A percentile compares a stretch with the other conserved stretches of the same genome.
Conservation (phyloP, 2,797 vertebrate species). For the Aphelocoma californica region DNA sequence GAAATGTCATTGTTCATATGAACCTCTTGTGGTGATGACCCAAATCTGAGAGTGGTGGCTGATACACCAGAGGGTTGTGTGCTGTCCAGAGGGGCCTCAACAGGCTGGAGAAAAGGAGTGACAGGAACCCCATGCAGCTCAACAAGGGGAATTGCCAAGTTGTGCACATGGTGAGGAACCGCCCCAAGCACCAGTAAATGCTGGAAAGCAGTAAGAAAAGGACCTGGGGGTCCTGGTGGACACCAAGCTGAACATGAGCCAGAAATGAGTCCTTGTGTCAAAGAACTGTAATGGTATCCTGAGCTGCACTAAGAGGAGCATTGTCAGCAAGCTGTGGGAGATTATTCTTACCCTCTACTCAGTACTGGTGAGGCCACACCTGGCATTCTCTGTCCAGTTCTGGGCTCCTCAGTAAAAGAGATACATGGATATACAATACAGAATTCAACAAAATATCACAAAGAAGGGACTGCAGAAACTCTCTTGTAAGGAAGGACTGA, state of each 20-base stretch:
- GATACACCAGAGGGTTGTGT: background rate
- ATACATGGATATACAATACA: background rate
- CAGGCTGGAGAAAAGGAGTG: background rate
- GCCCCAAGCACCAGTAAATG: rapidly evolving
- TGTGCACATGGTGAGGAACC: background rate
- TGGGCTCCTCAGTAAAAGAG: background rate
- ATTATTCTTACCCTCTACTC: background rate
- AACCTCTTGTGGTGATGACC: background rate
- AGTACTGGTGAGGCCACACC: background rate
- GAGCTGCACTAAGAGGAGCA: background rate
- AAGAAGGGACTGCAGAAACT: background rate
- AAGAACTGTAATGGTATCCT: background rate
- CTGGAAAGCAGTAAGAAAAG: background rate
- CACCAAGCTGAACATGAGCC: background rate
- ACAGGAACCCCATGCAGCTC: background rate
- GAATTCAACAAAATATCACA: background rate
- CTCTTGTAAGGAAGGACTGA: background rate
- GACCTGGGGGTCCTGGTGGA: background rate
- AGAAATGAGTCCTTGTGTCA: background rate
- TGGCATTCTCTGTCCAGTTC: background rate
- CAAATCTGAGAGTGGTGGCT: background rate
- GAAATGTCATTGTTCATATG: background rate
- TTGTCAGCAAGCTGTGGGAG: background rate
- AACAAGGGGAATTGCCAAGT: rapidly evolving
- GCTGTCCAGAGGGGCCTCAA: background rate